Conservation (phyloP, 2,797 vertebrate species). For the Linurgus olivaceus region DNA sequence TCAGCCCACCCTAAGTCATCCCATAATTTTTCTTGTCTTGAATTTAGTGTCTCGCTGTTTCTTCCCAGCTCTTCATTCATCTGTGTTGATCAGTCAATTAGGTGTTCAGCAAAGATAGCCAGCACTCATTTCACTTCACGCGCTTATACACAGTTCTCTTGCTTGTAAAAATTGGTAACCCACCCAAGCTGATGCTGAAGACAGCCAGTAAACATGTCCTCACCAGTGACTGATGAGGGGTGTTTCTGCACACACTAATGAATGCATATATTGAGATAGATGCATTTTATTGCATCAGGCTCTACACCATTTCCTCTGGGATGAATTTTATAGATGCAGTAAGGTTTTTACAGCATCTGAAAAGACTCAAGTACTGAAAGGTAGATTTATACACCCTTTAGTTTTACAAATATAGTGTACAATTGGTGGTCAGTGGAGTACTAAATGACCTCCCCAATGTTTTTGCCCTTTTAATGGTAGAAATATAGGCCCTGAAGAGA, state of each 20-base stretch:
- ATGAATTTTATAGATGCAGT: background rate
- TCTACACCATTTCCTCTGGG: background rate
- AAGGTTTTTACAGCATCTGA: conserved; percentile 21
- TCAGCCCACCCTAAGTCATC: background rate
- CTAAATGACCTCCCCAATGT: background rate
- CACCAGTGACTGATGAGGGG: background rate
- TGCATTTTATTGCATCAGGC: background rate
- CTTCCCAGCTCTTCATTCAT: background rate
- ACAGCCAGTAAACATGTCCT: background rate
- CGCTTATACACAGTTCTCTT: background rate
- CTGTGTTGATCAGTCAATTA: background rate
- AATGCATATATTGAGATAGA: background rate
- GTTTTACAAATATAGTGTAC: background rate
- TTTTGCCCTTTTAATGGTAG: background rate
- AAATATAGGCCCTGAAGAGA: background rate
- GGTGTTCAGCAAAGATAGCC: background rate
- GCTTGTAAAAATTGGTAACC: background rate
- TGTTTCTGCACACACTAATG: background rate
- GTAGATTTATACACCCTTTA: background rate
- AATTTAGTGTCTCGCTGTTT: background rate
- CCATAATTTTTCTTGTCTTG: background rate
- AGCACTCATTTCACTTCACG: background rate
- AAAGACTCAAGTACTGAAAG: background rate
- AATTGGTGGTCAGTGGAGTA: background rate
- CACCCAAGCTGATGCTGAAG: background rate